Percentiles rank a stretch among this genome's conserved stretches.
phyloP scores from a whole-genome alignment of 2,797 vertebrate species.

The Crypturellus tataupa region DNA sequence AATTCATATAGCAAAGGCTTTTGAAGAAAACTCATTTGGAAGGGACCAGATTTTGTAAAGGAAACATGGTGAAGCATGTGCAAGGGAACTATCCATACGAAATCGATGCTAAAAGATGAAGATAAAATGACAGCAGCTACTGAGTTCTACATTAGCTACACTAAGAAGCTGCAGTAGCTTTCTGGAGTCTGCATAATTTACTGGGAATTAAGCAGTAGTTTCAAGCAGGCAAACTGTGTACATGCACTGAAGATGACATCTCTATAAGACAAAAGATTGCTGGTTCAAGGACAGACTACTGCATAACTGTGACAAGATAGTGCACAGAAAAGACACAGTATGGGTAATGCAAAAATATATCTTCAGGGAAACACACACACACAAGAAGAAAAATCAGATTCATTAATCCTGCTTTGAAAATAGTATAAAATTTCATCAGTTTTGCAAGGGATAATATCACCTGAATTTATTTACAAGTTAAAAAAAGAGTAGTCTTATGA shows the following conservation, averaged over 20 bases:
- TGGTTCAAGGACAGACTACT: not conserved
- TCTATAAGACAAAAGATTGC: not conserved
- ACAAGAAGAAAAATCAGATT: no score
- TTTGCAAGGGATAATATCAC: not conserved
- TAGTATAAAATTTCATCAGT: not conserved
- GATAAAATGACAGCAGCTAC: not conserved
- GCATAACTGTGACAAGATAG: not conserved
- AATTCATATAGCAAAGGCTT: not conserved
- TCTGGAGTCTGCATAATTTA: not conserved
- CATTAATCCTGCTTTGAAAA: not conserved
- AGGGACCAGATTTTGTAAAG: not conserved
- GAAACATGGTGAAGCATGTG: not conserved
- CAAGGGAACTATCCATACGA: not conserved
- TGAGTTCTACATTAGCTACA: not conserved
- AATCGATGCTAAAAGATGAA: not conserved
- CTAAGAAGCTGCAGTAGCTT: not conserved
- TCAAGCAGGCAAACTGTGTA: not conserved
- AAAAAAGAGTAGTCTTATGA: not conserved
- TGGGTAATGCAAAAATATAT: not conserved
- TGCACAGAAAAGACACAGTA: not conserved
- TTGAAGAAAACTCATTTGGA: not conserved
- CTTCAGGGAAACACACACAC: not conserved
- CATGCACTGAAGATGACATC: not conserved
- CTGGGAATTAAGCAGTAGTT: not conserved
- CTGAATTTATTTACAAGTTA: not conserved